Conservation (phyloP, 2,113 vertebrate genomes). For the Leptodactylus fuscus region DNA sequence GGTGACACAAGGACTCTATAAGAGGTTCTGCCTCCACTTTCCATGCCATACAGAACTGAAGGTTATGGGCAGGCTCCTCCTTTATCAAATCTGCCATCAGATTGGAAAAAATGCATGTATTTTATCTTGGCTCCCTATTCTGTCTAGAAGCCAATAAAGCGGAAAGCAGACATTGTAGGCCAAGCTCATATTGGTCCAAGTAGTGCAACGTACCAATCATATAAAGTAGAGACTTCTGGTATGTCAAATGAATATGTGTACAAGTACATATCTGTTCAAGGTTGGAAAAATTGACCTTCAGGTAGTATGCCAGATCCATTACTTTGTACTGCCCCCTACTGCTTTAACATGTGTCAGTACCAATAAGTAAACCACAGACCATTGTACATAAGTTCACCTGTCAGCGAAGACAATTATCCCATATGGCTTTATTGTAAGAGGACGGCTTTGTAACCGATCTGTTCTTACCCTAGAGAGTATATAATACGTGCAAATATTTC, state of each 20-base stretch:
- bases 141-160: too few relatives aligned
- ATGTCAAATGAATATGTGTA: neutral
- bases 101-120: too few relatives aligned
- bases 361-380: neutral
- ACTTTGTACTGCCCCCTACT: slow-evolving; percentile 8
- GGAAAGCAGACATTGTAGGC: too few relatives aligned
- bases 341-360: neutral
- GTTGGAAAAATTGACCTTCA: neutral
- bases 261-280: neutral
- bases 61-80: too few relatives aligned
- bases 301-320: too few relatives aligned
- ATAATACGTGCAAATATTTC: neutral
- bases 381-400: neutral
- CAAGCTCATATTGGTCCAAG: neutral
- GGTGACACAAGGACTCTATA: too few relatives aligned
- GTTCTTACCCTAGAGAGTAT: neutral
- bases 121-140: too few relatives aligned
- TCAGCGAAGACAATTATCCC: neutral
- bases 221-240: neutral
- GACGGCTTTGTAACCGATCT: neutral
- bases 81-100: too few relatives aligned
- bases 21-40: too few relatives aligned
- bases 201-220: neutral
- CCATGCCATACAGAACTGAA: too few relatives aligned
- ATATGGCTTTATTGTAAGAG: neutral